Evolutionary conservation across 2,113 vertebrate genomes (phyloP), one percentile per base, ranked within the genome.

Genomic region (Laticauda colubrina): DNA sequence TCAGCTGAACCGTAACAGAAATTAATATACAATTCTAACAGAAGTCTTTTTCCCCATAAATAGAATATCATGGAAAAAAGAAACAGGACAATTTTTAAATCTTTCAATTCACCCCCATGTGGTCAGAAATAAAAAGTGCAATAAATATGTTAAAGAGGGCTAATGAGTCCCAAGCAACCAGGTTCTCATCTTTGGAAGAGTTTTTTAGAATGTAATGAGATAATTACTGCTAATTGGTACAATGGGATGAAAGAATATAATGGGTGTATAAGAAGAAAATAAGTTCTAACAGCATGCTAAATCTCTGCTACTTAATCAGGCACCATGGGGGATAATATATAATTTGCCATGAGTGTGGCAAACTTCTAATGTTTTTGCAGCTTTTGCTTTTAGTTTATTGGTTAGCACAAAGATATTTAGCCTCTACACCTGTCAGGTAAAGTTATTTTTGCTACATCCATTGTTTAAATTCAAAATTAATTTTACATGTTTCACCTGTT

Each of bases 151-250:
- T 96, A 93, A 96, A 95, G 91, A 94, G 90, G 64, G 56, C 92
- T 97, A 96, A 97, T 95, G 96, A 95, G 94, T 92, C 92, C 93
- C 85, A 95, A 91, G 89, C 90, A 96, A 48, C 87, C 93, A 93
- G 29, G 95, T 93, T 88, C 94, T 96, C n/a, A 95, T 97, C 95
- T 96, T 95, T 91, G 0, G 1, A 94, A 96, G 90, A 96, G 64
- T 94, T 96, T 97, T 96, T 97, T 95, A 91, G 95, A 94, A 85
- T 24, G 5, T 57, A 96, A 96, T 97, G 96, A 96, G 90, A 95
- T 97, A 97, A 97, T 97, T 96, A 95, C 93, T 93, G 87, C 81
- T 96, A 98, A 97, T 96, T 96, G 92, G 91, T 94, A 93, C 92
- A 93, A 95, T 93, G 94, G 92, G 92, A 94, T 94, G 87, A 91